Evolutionary conservation across 2,888 invertebrate species (phyloP).

Genomic region (Mythimna impura): DNA sequence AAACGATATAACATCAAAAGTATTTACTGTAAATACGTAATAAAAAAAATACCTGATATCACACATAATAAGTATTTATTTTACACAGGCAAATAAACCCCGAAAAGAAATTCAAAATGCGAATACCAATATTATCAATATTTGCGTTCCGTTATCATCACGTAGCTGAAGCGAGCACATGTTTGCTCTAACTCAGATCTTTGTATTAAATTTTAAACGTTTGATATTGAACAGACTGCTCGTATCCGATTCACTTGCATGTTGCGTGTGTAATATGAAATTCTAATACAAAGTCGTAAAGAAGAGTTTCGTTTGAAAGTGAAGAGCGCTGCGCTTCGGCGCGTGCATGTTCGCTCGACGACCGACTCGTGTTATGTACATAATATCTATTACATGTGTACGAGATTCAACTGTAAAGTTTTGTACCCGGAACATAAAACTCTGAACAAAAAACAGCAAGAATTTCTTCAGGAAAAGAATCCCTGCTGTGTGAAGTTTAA

Average conservation of each 20-base stretch:
- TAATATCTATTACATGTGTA: constrained; percentile 6
- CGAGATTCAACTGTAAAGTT: constrained; percentile 14
- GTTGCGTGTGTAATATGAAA: constrained; percentile 53
- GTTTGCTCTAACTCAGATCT: constrained; percentile 28
- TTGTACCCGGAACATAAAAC: background rate
- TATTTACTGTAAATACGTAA: background rate
- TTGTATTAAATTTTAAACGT: constrained; percentile 50
- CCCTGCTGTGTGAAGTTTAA: background rate
- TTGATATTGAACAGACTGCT: constrained; percentile 39
- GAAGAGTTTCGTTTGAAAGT: constrained; percentile 55
- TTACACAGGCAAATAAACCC: background rate
- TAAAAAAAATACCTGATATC: background rate
- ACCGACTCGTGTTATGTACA: constrained; percentile 21
- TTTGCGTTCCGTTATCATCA: constrained; percentile 27
- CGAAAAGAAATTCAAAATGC: background rate
- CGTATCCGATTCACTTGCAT: constrained; percentile 33
- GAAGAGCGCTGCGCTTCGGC: constrained; percentile 50
- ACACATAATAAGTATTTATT: background rate
- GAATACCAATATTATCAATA: constrained; percentile 7
- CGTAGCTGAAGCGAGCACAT: constrained; percentile 25
- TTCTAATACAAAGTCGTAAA: constrained; percentile 56
- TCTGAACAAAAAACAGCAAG: background rate
- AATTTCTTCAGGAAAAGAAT: background rate
- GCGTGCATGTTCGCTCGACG: constrained; percentile 25
- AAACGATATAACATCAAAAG: background rate